Evolutionary conservation across 2,797 vertebrate species (phyloP).

Genomic region (Periophthalmus magnuspinnatus): DNA sequence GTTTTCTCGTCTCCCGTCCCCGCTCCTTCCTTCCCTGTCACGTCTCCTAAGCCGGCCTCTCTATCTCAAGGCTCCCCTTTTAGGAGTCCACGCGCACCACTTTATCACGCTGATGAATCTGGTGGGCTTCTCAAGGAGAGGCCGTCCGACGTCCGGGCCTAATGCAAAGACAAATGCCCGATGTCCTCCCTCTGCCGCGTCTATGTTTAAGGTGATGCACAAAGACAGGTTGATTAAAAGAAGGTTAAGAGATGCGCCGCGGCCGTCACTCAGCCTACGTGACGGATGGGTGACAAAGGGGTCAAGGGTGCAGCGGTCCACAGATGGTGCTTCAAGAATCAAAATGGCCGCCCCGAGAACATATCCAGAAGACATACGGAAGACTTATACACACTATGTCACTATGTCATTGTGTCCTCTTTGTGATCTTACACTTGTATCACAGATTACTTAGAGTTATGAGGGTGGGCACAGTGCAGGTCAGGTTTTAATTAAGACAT

Average conservation of each 20-base stretch:
- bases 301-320: conserved; percentile 62
- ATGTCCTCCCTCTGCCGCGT: conserved; percentile 45
- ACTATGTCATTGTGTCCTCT: conserved; percentile 15
- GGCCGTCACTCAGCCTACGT: conserved; percentile 69
- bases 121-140: conserved; percentile 77
- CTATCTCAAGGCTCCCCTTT: conserved; percentile 65
- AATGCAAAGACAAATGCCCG: conserved; percentile 75
- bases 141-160: conserved; percentile 63
- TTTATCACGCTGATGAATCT: conserved; percentile 81
- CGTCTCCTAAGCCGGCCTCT: conserved; percentile 12
- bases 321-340: conserved; percentile 37
- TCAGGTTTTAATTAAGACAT: conserved; percentile 63
- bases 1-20: conserved; percentile 3
- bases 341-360: conserved; percentile 36
- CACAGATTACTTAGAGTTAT: conserved; percentile 39
- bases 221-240: conserved; percentile 82
- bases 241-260: conserved; percentile 72
- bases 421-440: conserved; percentile 40
- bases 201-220: conserved; percentile 74
- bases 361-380: conserved; percentile 3
- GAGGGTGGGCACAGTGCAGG: conserved; percentile 30
- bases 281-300: conserved; percentile 68
- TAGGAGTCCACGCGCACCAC: conserved; percentile 49
- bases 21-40: conserved; percentile 18
- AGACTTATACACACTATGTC: neutral